Evolutionary conservation across 2,113 vertebrate species (phyloP), one percentile per base, ranked within the genome.

Genomic region (Phodopus roborovskii): DNA sequence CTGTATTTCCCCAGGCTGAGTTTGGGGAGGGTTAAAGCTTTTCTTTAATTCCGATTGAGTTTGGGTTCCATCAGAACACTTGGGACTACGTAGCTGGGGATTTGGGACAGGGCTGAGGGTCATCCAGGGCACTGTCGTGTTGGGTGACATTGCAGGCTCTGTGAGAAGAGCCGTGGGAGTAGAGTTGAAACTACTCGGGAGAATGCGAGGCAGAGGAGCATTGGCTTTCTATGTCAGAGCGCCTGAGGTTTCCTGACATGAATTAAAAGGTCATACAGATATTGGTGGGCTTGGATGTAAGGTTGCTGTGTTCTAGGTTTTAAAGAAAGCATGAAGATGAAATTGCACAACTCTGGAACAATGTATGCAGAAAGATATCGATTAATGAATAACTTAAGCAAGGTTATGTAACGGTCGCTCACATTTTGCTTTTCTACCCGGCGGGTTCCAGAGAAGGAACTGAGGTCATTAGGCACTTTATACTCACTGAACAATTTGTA

Each of bases 41-140:
- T 93, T 81, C 30, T 68, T 88, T 95, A 79, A 42, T 88, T 92
- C 36, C 5, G 16, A 66, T 77, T 95, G 81, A 60, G 33, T 93
- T 87, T 87, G 68, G n/a, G 50, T 73, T 96, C n/a, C 68, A 84
- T 42, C 83, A 74, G 53, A 68, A 75, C 2, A 71, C 33, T 56
- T 86, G 50, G 60, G 56, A 92, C 71, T 75, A 4, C 3, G 79
- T 56, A 84, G 62, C 70, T 53, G 68, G 28, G 66, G 79, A 45
- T 89, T 95, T 45, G 26, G 33, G 62, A 48, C 81, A 48, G 62
- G 45, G 17, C 10, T 33, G 3, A 16, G n/a, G n/a, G 28, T 39
- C 42, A 3, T n/a, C n/a, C 9, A 13, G 45, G 66, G 42, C 58
- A 26, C 64, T 74, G 50, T 33, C n/a, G 10, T 4, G 39, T 83